These are phyloP conservation scores for Pandemis cinnamomeana DNA, from an alignment of 2,888 invertebrate species.

Conservation along the genomic window DNA sequence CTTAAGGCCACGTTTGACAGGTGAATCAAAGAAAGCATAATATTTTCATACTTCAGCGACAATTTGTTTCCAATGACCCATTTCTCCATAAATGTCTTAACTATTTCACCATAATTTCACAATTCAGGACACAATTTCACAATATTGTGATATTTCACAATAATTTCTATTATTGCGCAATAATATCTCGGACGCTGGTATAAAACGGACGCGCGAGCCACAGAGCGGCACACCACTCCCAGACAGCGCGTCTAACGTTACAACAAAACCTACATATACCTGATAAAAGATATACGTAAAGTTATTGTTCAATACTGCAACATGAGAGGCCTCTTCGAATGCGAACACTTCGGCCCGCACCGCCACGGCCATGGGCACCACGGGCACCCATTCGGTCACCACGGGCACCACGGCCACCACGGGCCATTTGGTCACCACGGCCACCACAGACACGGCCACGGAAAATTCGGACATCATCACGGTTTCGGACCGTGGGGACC, in stretches of 20 bases:
- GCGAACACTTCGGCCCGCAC: conserved; percentile 26
- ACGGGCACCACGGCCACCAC: conserved; percentile 13
- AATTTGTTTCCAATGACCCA: not conserved
- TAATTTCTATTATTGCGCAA: conserved; percentile 18
- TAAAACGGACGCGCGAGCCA: conserved; percentile 11
- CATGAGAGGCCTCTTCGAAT: conserved; percentile 31
- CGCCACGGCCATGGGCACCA: conserved; percentile 19
- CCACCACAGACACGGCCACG: conserved; percentile 14
- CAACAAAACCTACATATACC: not conserved
- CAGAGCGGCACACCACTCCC: not conserved
- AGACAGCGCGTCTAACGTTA: not conserved
- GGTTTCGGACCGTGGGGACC: conserved; percentile 28
- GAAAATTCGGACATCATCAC: conserved; percentile 8
- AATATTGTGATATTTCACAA: conserved; percentile 10
- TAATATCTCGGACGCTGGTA: not conserved
- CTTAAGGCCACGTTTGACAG: too few relatives aligned
- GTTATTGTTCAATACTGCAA: conserved; percentile 1
- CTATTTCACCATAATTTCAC: conserved; percentile 9
- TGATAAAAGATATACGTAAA: not conserved
- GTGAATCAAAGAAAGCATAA: too few relatives aligned
- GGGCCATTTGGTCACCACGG: conserved; percentile 8
- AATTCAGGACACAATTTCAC: conserved; percentile 15
- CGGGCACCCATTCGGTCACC: conserved; percentile 3
- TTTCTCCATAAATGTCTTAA: not conserved
- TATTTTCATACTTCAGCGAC: not conserved